Conservation (phyloP, 2,113 vertebrate genomes). For the Prinia subflava region DNA sequence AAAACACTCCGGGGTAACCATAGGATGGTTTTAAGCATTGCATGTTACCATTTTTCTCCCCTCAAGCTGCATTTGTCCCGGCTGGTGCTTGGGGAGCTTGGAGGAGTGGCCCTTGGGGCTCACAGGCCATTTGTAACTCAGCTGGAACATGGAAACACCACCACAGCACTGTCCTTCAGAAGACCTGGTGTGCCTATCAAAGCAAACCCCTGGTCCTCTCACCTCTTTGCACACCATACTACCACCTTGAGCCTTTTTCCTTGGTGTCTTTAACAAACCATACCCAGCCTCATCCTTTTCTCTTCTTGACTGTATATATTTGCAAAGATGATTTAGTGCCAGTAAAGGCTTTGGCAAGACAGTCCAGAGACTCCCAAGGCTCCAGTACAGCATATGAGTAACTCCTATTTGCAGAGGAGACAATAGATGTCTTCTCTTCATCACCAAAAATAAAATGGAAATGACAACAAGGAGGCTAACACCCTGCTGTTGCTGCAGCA, state of each 20-base stretch:
- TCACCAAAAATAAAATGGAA: neutral
- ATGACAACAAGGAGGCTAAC: neutral
- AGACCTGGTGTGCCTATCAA: neutral
- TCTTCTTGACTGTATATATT: neutral
- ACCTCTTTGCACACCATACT: neutral
- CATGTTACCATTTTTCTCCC: neutral
- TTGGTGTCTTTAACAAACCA: neutral
- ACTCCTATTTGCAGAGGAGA: neutral
- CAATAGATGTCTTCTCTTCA: neutral
- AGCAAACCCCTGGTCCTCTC: neutral
- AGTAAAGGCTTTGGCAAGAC: neutral
- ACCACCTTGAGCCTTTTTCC: neutral
- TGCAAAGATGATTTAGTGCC: neutral
- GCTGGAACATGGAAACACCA: neutral
- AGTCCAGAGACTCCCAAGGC: neutral
- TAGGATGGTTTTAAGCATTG: neutral
- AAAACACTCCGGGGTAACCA: neutral
- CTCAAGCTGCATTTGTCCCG: neutral
- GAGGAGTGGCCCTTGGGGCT: neutral
- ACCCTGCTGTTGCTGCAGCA: neutral
- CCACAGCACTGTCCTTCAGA: neutral
- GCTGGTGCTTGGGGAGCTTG: accelerated
- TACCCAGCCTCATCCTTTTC: neutral
- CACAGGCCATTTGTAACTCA: neutral
- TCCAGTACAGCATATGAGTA: neutral